Conservation (phyloP, 1,140 invertebrate genomes). For the Bombus superbus region DNA sequence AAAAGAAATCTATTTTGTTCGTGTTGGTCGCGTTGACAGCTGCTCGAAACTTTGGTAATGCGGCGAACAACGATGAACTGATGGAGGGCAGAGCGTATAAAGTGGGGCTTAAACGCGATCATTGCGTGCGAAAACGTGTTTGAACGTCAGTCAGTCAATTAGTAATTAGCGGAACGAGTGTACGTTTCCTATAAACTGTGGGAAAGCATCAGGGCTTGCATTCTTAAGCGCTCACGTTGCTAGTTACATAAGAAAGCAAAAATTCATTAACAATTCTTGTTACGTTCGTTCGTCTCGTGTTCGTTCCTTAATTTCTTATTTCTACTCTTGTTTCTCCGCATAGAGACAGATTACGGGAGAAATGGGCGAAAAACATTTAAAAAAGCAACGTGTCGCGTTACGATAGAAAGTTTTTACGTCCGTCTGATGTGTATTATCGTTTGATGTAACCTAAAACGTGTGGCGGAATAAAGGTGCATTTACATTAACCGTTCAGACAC, state of each 20-base stretch:
- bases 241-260: background rate
- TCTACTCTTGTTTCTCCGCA: background rate
- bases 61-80: background rate
- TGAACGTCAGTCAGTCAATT: constrained; percentile 1
- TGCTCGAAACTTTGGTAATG: background rate
- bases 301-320: background rate
- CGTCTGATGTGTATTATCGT: too few species aligned
- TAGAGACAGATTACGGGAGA: background rate
- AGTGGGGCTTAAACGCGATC: background rate
- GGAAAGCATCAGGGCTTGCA: background rate
- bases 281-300: background rate
- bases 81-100: background rate
- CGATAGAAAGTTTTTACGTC: too few species aligned
- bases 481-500: too few species aligned
- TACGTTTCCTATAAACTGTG: constrained; percentile 50
- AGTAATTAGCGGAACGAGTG: constrained; percentile 44
- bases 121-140: constrained; percentile 47
- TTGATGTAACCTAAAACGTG: too few species aligned
- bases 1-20: too few species aligned
- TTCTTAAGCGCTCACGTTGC: background rate
- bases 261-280: background rate
- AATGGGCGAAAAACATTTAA: too few species aligned
- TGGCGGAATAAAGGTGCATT: too few species aligned
- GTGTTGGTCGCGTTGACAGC: too few species aligned
- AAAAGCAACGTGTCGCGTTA: too few species aligned